Base-by-base conservation (phyloP, 1,140 invertebrate species). In the Drosophila kohkoa region DNA sequence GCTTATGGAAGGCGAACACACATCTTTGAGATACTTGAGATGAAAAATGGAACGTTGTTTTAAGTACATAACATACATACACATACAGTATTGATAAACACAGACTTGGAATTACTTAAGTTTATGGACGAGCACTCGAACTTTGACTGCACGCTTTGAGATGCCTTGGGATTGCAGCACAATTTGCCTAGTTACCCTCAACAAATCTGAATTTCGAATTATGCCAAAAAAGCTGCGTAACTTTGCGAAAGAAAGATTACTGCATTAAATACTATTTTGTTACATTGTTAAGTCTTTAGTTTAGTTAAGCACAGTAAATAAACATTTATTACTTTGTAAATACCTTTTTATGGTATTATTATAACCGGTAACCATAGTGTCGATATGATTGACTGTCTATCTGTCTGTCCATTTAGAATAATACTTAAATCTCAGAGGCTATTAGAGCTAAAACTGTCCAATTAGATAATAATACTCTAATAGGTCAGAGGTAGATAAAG, bases 101-200 rank as follows among this genome's bases (percentile, higher is more conserved):
- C 73, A 75, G 67, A 75, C 73, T 75, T 75, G 60, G 51, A 45
- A 57, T 70, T 63, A 70, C 72, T 75, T 75, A 75, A 70, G 35
- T 51, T 70, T 49, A 72, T 72, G 60, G 74, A 76, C 67, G 62
- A 71, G 68, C 68, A 72, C 67, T 72, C 68, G 46, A 63, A 69
- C 49, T 43, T 59, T 46, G 52, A 57, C 63, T 75, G 25, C 59
- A 35, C 60, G 52, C 66, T 65, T 76, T 65, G 69, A 72, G 69
- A 76, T 76, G 69, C 46, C 46, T 32, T 41, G 58, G 38, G 30
- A 55, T 62, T 49, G 13, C 62, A 71, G 46, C 46, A 60, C 45
- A 45, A 59, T 52, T 72, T 65, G 74, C 66, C 63, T 25, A 74
- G n/a, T 13, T 28, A n/a, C 16, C 20, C 41, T 13, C n/a, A 13